phyloP scores from a whole-genome alignment of 2,888 invertebrate genomes.

The Automeris io region DNA sequence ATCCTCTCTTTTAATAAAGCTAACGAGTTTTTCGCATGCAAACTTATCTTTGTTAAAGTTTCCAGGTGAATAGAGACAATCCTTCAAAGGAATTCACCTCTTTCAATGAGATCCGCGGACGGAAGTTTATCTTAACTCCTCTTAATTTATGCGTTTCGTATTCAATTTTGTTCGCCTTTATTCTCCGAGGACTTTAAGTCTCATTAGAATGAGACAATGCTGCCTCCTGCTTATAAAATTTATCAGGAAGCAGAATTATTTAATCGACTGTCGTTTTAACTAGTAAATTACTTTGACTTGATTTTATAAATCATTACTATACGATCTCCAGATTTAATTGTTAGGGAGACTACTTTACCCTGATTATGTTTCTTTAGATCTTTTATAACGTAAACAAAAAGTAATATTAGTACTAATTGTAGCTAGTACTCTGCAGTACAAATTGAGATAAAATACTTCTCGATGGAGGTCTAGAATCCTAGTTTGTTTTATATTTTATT shows the following conservation, averaged over 20 bases:
- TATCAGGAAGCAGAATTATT: background rate
- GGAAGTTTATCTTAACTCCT: constrained; percentile 54
- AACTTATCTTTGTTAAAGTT: constrained; percentile 21
- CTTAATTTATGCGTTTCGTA: constrained; percentile 66
- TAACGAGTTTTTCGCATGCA: constrained; percentile 14
- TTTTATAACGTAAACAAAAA: no score
- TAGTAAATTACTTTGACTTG: constrained; percentile 22
- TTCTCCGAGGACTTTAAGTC: constrained; percentile 48
- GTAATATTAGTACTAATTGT: no score
- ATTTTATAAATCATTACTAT: background rate
- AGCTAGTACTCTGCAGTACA: no score
- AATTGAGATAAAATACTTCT: no score
- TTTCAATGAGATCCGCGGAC: constrained; percentile 50
- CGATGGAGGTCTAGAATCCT: no score
- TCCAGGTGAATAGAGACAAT: constrained; percentile 46
- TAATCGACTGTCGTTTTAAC: constrained; percentile 15
- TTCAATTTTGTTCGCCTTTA: constrained; percentile 52
- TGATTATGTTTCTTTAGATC: no score
- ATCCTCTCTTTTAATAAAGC: constrained; percentile 10
- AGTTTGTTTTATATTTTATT: no score
- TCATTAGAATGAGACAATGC: constrained; percentile 54
- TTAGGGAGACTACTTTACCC: no score
- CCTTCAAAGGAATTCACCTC: constrained; percentile 51
- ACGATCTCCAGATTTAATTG: no score
- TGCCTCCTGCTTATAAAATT: constrained; percentile 30